Evolutionary conservation across 2,888 invertebrate genomes (phyloP), one percentile per base, ranked within the genome.

Genomic region (Coelopa pilipes): DNA sequence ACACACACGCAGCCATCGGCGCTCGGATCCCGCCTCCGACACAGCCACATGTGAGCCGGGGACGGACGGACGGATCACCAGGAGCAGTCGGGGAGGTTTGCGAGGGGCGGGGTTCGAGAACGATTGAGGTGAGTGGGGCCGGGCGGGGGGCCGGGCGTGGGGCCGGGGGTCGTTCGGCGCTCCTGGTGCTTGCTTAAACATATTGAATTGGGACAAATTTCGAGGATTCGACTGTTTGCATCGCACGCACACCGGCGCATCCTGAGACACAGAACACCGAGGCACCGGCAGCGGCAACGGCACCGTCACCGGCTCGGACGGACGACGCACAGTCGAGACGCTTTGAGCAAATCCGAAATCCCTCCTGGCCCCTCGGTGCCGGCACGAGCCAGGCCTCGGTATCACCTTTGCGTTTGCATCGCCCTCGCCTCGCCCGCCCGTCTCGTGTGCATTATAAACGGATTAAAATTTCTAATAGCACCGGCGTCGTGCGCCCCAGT

Each of bases 371-470:
- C 9, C 21, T 65, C 46, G n/a, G n/a, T n/a, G n/a, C n/a, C n/a
- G n/a, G n/a, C 2, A 12, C 67, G 67, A 19, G 62, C 24, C 21
- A 34, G 45, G 57, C 13, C 34, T 45, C 46, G 53, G 62, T 63
- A 60, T 76, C 79, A 82, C 78, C 82, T 80, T 81, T 81, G 78
- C 80, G 80, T 83, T 83, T 82, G 82, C 82, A 82, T 83, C 34
- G 82, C 79, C 79, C 80, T 79, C 79, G 79, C 80, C 82, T 83
- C 34, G 82, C 79, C 79, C 80, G n/a, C n/a, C 79, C 79, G 79
- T 80, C 82, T 81, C 34, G 84, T 82, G 84, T 82, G 83, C 82
- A 85, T 85, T 85, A 85, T 81, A 83, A 84, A 83, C 83, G 82
- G 85, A 87, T 86, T 87, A 87, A 84, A 82, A 83, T 85, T 83